Conservation (phyloP, 2,113 vertebrate species). For the Leptobrachium ailaonicum region DNA sequence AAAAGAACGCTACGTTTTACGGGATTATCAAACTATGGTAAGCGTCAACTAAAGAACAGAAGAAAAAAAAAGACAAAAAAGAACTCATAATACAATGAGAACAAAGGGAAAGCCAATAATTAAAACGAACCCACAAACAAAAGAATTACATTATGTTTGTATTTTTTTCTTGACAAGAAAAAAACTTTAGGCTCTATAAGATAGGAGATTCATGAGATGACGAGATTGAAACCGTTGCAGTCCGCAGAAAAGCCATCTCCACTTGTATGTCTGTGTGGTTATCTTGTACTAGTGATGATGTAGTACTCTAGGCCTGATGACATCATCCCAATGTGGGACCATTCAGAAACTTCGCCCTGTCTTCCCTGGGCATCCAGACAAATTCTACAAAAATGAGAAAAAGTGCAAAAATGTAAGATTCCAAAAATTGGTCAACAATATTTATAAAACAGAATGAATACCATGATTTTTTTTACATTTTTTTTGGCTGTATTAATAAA, state of each 20-base stretch:
- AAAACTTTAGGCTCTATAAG: conserved; percentile 82
- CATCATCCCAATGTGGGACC: conserved; percentile 88
- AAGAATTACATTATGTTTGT: conserved; percentile 77
- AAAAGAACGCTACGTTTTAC: conserved; percentile 69
- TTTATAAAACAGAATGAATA: too few species aligned
- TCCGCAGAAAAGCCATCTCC: conserved; percentile 78
- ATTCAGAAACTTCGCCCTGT: conserved; percentile 92
- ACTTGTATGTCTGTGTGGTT: conserved; percentile 43
- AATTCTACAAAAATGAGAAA: conserved; percentile 67
- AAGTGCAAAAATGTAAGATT: not conserved
- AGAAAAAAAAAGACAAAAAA: conserved; percentile 58
- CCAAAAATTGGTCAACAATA: too few species aligned
- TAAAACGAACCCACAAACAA: conserved; percentile 74
- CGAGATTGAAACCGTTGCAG: conserved; percentile 74
- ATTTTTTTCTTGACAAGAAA: conserved; percentile 64
- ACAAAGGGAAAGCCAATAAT: conserved; percentile 35
- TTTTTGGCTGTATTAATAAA: too few species aligned
- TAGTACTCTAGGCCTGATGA: conserved; percentile 86
- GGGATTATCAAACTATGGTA: conserved; percentile 69
- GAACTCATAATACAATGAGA: conserved; percentile 56
- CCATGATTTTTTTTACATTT: too few species aligned
- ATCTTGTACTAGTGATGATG: conserved; percentile 67
- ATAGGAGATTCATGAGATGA: conserved; percentile 98
- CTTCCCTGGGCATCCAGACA: conserved; percentile 93
- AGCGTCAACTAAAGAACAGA: conserved; percentile 72